Evolutionary conservation across 2,797 vertebrate species (phyloP).

Genomic region (Macropus fuliginosus): DNA sequence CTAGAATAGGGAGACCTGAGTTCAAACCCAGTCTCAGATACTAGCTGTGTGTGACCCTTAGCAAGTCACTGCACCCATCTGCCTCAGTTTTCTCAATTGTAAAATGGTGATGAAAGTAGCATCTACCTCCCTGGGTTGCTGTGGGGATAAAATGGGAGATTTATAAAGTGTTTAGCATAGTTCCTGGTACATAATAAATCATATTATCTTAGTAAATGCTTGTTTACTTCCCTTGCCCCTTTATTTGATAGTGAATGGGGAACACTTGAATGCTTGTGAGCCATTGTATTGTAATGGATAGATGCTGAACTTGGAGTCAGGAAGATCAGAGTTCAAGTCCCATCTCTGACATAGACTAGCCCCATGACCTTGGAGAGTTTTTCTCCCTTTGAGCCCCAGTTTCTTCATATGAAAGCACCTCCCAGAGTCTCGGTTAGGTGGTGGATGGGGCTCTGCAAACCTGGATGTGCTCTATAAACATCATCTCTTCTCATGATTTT

Average conservation of each 20-base stretch:
- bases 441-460: not conserved
- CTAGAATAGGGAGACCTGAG: not conserved
- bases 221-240: not conserved
- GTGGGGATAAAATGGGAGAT: not conserved
- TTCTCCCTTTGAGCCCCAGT: not conserved
- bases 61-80: not conserved
- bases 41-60: not conserved
- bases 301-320: not conserved
- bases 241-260: not conserved
- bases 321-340: not conserved
- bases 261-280: not conserved
- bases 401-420: not conserved
- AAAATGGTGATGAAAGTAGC: not conserved
- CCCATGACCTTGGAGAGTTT: not conserved
- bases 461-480: not conserved
- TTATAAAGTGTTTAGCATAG: not conserved
- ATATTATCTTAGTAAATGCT: not conserved
- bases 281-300: not conserved
- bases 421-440: not conserved
- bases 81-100: not conserved
- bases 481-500: not conserved
- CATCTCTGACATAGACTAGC: not conserved
- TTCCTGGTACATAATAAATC: not conserved
- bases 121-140: not conserved
- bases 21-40: not conserved